Base-by-base conservation (phyloP, 2,888 invertebrate species). In the Camptogramma bilineatum region DNA sequence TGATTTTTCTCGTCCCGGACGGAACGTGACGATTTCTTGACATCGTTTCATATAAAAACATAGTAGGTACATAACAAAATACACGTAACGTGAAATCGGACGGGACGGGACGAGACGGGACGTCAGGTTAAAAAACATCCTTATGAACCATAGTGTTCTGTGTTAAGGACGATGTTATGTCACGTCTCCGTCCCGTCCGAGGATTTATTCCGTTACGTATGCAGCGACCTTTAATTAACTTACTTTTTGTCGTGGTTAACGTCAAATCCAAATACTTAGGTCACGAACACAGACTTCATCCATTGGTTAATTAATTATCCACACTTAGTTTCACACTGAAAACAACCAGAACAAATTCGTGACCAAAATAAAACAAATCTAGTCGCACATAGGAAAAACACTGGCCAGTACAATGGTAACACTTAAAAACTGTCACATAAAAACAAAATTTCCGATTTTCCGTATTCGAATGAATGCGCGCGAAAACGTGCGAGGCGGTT, bases 401-500 rank as follows among this genome's bases (percentile, higher is more conserved):
- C 70, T 52, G 42, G 63, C 34, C 44, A 44, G 17, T 44, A 44
- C 8, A 44, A 44, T 39, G n/a, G 10, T 39, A 17, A 4, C 42
- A 42, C 42, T 42, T 42, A 1, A 44, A 16, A 42, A 16, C 16
- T 39, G 34, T 44, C 44, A 44, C 17, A 17, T 8, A 17, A 56
- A 57, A 64, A 58, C 63, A 16, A 53, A 64, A 57, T 16, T n/a
- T 54, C 50, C 48, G 18, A 55, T 60, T 69, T 69, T 64, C 56
- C 34, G 54, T 67, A 65, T 60, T 65, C 55, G 62, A 62, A 68
- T 64, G 64, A 64, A 64, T 77, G 76, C 83, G 86, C 88, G 87
- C 88, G 87, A 85, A 84, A 82, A 76, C 73, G 73, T 71, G 72
- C 72, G 79, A 73, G 71, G 69, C 69, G 74, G 80, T 70, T 88